Evolutionary conservation across 2,888 invertebrate genomes (phyloP), one percentile per base, ranked within the genome.

Genomic region (Myopa tessellatipennis): DNA sequence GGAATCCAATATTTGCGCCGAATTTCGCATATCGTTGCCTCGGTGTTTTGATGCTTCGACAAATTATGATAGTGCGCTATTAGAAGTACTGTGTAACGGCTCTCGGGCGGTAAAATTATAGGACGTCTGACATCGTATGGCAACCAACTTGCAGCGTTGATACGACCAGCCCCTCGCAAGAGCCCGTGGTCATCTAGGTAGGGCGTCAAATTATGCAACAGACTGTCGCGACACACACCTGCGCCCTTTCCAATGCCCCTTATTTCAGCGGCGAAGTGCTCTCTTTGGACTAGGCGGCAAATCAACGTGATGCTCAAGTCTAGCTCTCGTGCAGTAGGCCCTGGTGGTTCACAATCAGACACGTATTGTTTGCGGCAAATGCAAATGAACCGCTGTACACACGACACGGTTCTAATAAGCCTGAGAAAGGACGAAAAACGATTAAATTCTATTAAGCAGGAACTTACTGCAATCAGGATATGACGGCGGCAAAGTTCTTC

Each of bases 381-480:
- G 52, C 14, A n/a, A 55, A 10, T 14, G 71, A 78, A 45, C 71
- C 50, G 4, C 72, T 6, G 1, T 73, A 26, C 58, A 76, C 77
- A 74, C 12, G 61, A 76, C 0, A 34, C 34, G 1, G 58, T 61
- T 45, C 74, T 69, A 26, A 52, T 50, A 0, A 78, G 72, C 16
- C 60, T 78, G 50, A 52, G 60, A n/a, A 78, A 40, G 4, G 72
- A 76, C 26, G 76, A 76, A 45, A 78, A 72, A 12, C 58, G 36
- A 34, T 68, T 55, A 50, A 76, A 72, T 26, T 71, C 58, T 12
- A 78, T 68, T 16, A 65, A 10, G 4, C 63, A 14, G 26, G 26
- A 50, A 73, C 71, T 78, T 63, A 75, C 78, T 14, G 50, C 34
- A 14, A 75, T 36, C 26, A 69, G 40, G 12, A 72, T 26, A 26